Percentiles rank a stretch among this genome's conserved stretches.
phyloP scores from a whole-genome alignment of 1,140 invertebrate genomes.

The Neodiprion virginianus region DNA sequence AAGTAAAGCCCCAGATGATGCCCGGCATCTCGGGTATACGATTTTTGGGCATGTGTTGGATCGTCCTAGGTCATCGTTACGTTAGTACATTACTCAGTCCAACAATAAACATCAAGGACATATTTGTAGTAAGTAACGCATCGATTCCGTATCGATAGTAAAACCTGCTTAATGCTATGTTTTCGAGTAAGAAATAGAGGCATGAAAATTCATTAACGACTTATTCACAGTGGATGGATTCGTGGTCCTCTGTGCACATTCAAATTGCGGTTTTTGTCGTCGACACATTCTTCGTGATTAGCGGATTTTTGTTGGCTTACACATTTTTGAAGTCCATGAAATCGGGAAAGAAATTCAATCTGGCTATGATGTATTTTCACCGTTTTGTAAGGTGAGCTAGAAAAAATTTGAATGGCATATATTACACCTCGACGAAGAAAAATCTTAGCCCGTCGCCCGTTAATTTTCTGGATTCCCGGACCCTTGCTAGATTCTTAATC shows the following conservation, averaged over 20 bases:
- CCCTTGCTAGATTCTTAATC: background rate
- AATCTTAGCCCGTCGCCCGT: background rate
- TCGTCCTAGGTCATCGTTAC: constrained; percentile 52
- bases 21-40: constrained; percentile 49
- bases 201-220: background rate
- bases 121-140: constrained; percentile 24
- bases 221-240: constrained; percentile 29
- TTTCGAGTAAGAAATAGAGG: too few relatives aligned
- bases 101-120: constrained; percentile 28
- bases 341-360: constrained; percentile 46
- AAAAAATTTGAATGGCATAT: constrained; percentile 9
- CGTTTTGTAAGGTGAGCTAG: constrained; percentile 44
- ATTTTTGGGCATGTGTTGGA: constrained; percentile 53
- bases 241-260: constrained; percentile 41
- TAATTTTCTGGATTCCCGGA: constrained; percentile 1
- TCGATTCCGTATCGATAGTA: background rate
- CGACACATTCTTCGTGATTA: constrained; percentile 67
- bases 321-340: constrained; percentile 60
- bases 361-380: constrained; percentile 48
- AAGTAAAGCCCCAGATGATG: constrained; percentile 25
- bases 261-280: constrained; percentile 55
- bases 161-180: background rate
- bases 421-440: background rate
- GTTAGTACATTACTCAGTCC: constrained; percentile 28
- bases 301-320: constrained; percentile 68